Conservation (phyloP, 2,888 invertebrate species). For the Glaucopsyche alexis region DNA sequence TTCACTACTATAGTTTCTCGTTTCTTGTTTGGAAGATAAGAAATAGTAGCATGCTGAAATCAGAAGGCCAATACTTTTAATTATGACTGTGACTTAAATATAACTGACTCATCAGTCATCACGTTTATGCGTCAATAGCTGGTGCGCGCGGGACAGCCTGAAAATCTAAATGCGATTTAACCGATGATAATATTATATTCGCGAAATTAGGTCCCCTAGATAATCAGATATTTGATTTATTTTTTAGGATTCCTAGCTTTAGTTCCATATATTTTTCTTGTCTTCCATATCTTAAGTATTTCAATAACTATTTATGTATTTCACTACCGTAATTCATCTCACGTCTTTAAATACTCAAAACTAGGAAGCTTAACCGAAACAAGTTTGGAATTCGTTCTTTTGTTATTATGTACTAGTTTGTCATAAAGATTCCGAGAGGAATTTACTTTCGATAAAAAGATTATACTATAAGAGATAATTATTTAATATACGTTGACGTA, state of each 20-base stretch:
- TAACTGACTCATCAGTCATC: too few relatives aligned
- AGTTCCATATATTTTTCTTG: too few relatives aligned
- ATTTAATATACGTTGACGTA: neutral
- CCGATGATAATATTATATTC: too few relatives aligned
- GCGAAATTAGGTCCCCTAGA: too few relatives aligned
- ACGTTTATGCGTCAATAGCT: too few relatives aligned
- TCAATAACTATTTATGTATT: neutral
- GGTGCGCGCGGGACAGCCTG: too few relatives aligned
- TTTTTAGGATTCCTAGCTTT: too few relatives aligned
- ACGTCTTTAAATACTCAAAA: neutral
- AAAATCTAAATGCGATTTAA: too few relatives aligned
- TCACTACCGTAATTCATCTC: neutral
- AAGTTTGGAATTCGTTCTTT: neutral
- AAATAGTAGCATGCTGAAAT: neutral
- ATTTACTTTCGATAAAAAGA: neutral
- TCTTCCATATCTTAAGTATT: neutral
- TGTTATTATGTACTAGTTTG: neutral
- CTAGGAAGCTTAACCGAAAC: neutral
- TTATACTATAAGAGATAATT: neutral
- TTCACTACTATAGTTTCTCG: neutral
- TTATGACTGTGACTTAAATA: too few relatives aligned
- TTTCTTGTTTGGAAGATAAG: neutral
- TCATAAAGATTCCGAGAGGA: neutral
- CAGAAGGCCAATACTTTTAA: too few relatives aligned
- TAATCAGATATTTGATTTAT: too few relatives aligned